phyloP scores from a whole-genome alignment of 1,140 invertebrate genomes.

The Drosophila insularis region DNA sequence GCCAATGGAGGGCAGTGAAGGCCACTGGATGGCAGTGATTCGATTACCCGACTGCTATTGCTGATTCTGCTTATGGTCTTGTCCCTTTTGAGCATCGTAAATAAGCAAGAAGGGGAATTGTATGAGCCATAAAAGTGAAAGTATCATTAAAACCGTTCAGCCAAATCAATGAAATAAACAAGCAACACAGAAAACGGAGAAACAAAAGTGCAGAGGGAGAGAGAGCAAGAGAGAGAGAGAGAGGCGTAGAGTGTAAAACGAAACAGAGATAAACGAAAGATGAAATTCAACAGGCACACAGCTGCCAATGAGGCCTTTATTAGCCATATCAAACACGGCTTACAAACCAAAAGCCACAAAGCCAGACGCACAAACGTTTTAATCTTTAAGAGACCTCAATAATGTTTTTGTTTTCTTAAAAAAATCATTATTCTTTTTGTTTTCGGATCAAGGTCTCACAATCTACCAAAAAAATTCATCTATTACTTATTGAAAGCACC shows the following conservation, averaged over 20 bases:
- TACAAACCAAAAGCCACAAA: not conserved
- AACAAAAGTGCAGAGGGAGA: not conserved
- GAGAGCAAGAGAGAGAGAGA: too few relatives aligned
- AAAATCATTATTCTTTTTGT: too few relatives aligned
- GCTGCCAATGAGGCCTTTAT: not conserved
- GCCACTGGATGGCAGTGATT: constrained; percentile 1
- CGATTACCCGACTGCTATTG: not conserved
- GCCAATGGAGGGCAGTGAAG: not conserved
- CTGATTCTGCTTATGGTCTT: not conserved
- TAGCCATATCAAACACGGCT: not conserved
- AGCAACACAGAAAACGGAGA: not conserved
- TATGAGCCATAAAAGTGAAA: constrained; percentile 21
- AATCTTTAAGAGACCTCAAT: not conserved
- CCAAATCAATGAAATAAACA: constrained; percentile 14
- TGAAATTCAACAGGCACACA: not conserved
- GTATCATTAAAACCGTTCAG: constrained; percentile 17
- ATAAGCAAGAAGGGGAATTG: constrained; percentile 12
- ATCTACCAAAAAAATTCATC: too few relatives aligned
- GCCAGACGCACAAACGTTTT: not conserved
- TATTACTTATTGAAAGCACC: too few relatives aligned
- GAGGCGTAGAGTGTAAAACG: not conserved
- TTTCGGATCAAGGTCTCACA: too few relatives aligned
- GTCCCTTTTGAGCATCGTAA: constrained; percentile 14
- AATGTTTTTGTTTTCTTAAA: too few relatives aligned
- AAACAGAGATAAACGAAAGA: not conserved